Percentiles rank a stretch among this genome's conserved stretches.
These are phyloP conservation scores for Cirrhinus mrigala DNA, from an alignment of 2,797 vertebrate genomes.

Conservation along the genomic window DNA sequence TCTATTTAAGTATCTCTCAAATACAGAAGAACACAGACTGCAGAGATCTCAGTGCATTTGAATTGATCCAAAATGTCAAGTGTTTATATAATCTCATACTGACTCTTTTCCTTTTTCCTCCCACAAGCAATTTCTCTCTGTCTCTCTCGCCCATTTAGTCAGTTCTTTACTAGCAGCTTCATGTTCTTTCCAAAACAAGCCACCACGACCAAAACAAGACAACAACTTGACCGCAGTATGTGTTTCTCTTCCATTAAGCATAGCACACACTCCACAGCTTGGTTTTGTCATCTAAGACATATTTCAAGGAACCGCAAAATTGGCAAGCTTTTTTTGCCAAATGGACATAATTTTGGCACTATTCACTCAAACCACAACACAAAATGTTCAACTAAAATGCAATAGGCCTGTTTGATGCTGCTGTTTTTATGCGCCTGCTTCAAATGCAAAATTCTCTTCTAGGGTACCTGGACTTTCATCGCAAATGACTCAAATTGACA, in stretches of 20 bases:
- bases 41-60: background rate
- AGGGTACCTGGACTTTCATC: background rate
- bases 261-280: background rate
- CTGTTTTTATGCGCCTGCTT: background rate
- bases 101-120: slow-evolving; percentile 24
- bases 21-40: slow-evolving; percentile 24
- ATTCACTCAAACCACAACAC: background rate
- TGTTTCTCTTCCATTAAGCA: background rate
- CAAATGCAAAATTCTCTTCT: background rate
- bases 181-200: background rate
- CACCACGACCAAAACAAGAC: background rate
- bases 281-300: background rate
- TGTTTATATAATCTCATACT: slow-evolving; percentile 37
- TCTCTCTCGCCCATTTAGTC: background rate
- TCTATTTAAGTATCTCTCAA: slow-evolving; percentile 40
- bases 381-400: background rate
- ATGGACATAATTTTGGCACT: background rate
- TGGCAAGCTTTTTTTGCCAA: background rate
- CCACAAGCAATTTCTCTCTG: slow-evolving; percentile 21
- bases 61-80: slow-evolving; percentile 43
- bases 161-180: background rate
- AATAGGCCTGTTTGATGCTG: background rate
- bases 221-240: background rate
- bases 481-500: background rate
- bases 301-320: background rate